phyloP scores from a whole-genome alignment of 2,797 vertebrate species.

The Lepus oiostolus region DNA sequence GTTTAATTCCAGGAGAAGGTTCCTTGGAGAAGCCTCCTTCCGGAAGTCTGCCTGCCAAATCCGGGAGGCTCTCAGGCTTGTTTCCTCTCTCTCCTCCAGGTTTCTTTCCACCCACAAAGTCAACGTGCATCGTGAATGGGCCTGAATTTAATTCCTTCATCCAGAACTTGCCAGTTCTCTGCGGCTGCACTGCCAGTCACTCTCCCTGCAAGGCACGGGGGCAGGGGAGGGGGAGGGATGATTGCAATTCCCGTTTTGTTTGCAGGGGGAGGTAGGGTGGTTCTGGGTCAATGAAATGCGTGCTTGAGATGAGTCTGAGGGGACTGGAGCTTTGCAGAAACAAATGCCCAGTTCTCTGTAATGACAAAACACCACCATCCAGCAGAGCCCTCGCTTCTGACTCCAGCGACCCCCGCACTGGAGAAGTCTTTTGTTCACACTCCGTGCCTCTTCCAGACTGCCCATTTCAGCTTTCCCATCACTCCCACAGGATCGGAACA shows the following conservation, averaged over 20 bases:
- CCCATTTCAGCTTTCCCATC: neutral
- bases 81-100: constrained; percentile 76
- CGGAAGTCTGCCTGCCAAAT: constrained; percentile 79
- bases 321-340: neutral
- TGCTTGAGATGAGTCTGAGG: neutral
- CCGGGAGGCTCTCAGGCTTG: constrained; percentile 68
- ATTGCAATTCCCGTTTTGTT: neutral
- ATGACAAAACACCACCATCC: neutral
- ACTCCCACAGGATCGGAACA: neutral
- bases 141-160: constrained; percentile 68
- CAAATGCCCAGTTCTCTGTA: neutral
- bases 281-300: neutral
- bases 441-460: neutral
- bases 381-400: neutral
- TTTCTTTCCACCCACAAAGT: constrained; percentile 75
- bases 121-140: constrained; percentile 58
- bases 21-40: constrained; percentile 72
- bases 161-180: constrained; percentile 60
- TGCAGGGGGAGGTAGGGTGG: neutral
- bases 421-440: neutral
- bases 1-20: constrained; percentile 73
- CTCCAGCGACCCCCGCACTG: neutral
- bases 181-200: constrained; percentile 19
- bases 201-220: neutral
- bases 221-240: neutral